Evolutionary conservation across 2,888 invertebrate species (phyloP), one percentile per base, ranked within the genome.

Genomic region (Rhamphomyia laevipes): DNA sequence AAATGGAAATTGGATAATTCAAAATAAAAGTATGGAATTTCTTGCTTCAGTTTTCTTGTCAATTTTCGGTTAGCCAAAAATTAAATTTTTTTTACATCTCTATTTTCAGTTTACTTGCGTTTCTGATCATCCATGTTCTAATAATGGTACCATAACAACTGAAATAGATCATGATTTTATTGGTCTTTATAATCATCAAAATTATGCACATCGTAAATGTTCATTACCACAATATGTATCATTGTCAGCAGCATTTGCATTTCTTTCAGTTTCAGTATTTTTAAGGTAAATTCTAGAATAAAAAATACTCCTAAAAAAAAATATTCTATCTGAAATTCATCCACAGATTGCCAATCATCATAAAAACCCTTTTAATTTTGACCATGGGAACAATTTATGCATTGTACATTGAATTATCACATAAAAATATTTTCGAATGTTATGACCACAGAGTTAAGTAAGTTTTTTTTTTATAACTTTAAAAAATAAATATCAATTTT

Each of bases 191-290:
- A 54, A 56, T 2, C 60, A 63, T 50, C 63, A 63, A 10, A 62
- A 48, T 50, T 71, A 72, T 43, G 81, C 84, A 53, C 89, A 91
- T 64, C 75, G 88, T 45, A 82, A 82, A 16, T 90, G 90, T 61
- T 86, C 87, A 0, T 72, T 91, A 48, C 93, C 93, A 0, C 82
- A 91, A 51, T 94, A 93, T 69, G 84, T 92, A 40, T 83, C 88
- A 6, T 71, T 92, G 13, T 88, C 88, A 12, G 89, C 90, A 59
- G 80, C 89, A 47, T 76, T 93, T 56, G 86, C 87, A 47, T 87
- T 86, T 71, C 74, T 93, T 50, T 82, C 87, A 0, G 86, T 91
- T 27, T 86, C 90, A 1, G 81, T 91, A 51, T 93, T 92, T 70
- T 75, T 92, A 46, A 75, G 79, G 70, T 69, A 48, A 58, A 57